Evolutionary conservation across 2,888 invertebrate genomes (phyloP), one percentile per base, ranked within the genome.

Genomic region (Eretmocerus hayati): DNA sequence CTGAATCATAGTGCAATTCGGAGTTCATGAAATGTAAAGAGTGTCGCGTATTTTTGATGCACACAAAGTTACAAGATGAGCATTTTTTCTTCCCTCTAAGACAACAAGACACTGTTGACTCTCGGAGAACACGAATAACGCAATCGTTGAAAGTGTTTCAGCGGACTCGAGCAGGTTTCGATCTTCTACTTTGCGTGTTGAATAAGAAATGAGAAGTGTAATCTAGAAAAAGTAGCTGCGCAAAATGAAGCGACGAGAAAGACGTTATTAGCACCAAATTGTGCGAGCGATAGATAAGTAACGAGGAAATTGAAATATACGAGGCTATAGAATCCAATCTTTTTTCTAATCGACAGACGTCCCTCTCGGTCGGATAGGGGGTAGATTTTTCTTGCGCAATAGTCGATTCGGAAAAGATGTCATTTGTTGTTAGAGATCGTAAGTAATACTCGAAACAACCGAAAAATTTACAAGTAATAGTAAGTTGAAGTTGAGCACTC

Each of bases 121-220:
- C 49, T 40, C 49, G 43, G 38, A 47, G 23, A 31, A 39, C 3
- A 41, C 40, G 21, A 36, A 33, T 38, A 50, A 47, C 44, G 50
- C 48, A 39, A 48, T 42, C 30, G 39, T 30, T 46, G 32, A 42
- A 48, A 42, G 33, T 18, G 40, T 32, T 40, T 49, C 35, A 42
- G 32, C 42, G 42, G 16, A 51, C 45, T 53, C 48, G 46, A 54
- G 47, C 54, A 46, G 43, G 48, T 48, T 53, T 53, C 49, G 46
- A 53, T 48, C 47, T 53, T 26, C 26, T 47, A 48, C 50, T 48
- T 50, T 46, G 45, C 50, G 32, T 46, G 26, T 32, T 47, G 33
- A 41, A 43, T 38, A 41, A 44, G 33, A 49, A 49, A 46, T 46
- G 42, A 45, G 43, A 45, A 52, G 38, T 48, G 36, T 42, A 46